Evolutionary conservation across 1,140 invertebrate species (phyloP).

Genomic region (Scaptomyza graminum): DNA sequence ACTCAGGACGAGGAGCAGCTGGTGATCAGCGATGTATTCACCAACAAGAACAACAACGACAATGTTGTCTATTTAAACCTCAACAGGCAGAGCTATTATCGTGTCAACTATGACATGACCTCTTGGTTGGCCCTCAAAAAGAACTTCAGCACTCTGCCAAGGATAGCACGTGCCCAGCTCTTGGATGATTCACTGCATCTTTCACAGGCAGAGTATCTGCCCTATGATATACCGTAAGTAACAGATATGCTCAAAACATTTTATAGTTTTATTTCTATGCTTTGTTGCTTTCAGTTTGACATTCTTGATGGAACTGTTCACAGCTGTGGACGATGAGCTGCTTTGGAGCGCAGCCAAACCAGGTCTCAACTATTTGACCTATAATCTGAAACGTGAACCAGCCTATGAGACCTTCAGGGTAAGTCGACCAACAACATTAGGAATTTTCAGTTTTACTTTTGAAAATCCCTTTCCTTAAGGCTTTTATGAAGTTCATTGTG

Average conservation of each 20-base stretch:
- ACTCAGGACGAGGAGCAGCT: slow-evolving; percentile 61
- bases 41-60: slow-evolving; percentile 41
- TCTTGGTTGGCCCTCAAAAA: slow-evolving; percentile 88
- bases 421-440: background rate
- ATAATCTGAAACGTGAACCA: slow-evolving; percentile 77
- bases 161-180: slow-evolving; percentile 90
- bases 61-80: slow-evolving; percentile 76
- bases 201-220: slow-evolving; percentile 86
- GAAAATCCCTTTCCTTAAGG: slow-evolving; percentile 38
- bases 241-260: background rate
- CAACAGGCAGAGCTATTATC: slow-evolving; percentile 86
- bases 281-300: slow-evolving; percentile 78
- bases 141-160: slow-evolving; percentile 84
- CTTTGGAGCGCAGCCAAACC: slow-evolving; percentile 73
- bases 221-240: slow-evolving; percentile 85
- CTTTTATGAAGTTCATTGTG: slow-evolving; percentile 82
- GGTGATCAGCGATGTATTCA: slow-evolving; percentile 61
- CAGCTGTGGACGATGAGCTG: slow-evolving; percentile 69
- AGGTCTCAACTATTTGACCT: slow-evolving; percentile 74
- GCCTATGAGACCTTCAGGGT: slow-evolving; percentile 82
- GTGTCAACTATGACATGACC: slow-evolving; percentile 89
- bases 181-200: slow-evolving; percentile 93
- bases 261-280: background rate
- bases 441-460: background rate
- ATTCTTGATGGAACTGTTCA: slow-evolving; percentile 73